phyloP scores from a whole-genome alignment of 2,888 invertebrate species.

The Diogma glabrata region DNA sequence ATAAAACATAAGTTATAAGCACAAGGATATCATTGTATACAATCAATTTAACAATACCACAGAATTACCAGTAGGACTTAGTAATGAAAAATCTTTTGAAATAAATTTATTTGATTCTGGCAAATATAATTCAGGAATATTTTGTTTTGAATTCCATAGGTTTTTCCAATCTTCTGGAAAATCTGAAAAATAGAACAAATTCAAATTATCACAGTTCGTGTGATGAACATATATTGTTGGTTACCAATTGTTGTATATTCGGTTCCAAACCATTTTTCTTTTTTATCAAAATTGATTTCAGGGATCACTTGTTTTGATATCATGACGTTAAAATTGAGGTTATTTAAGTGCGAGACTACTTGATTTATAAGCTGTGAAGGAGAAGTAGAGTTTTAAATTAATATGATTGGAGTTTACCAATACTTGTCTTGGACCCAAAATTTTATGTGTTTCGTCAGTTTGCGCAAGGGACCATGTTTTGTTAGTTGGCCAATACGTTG shows the following conservation, averaged over 20 bases:
- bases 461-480: too few relatives aligned
- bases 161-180: constrained; percentile 51
- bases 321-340: constrained; percentile 33
- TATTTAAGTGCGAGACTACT: constrained; percentile 27
- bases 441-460: too few relatives aligned
- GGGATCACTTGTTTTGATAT: constrained; percentile 27
- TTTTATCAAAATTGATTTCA: constrained; percentile 42
- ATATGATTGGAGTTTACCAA: too few relatives aligned
- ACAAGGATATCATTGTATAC: neutral
- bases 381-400: too few relatives aligned
- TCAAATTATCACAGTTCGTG: too few relatives aligned
- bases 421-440: too few relatives aligned
- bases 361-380: too few relatives aligned
- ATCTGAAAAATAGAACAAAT: too few relatives aligned
- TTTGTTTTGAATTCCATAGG: constrained; percentile 47
- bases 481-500: too few relatives aligned
- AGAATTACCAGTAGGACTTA: constrained; percentile 10
- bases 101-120: constrained; percentile 64
- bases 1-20: neutral
- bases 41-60: neutral
- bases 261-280: constrained; percentile 77
- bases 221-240: too few relatives aligned
- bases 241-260: constrained; percentile 57
- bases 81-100: constrained; percentile 50
- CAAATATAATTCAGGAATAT: constrained; percentile 48